A percentile compares a stretch with the other conserved stretches of the same genome.
These are phyloP conservation scores for Herpetotheres cachinnans DNA, from an alignment of 2,113 vertebrate species.

Conservation along the genomic window DNA sequence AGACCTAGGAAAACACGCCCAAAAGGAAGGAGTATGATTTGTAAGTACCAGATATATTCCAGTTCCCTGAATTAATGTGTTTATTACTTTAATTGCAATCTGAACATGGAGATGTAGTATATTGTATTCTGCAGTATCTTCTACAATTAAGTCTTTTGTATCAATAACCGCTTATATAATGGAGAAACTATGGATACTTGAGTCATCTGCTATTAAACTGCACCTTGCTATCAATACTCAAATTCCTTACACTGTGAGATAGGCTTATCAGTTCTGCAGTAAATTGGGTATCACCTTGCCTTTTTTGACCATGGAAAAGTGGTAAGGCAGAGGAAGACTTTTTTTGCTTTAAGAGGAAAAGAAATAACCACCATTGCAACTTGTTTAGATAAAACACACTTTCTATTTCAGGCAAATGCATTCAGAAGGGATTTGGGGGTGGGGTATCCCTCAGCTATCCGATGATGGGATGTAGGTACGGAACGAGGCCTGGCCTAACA, in stretches of 20 bases:
- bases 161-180: neutral
- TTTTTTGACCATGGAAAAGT: neutral
- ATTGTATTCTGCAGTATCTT: neutral
- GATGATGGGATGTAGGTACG: accelerated
- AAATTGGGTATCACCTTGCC: neutral
- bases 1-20: neutral
- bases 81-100: neutral
- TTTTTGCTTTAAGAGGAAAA: neutral
- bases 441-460: accelerated
- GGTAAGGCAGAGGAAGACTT: neutral
- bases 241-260: neutral
- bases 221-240: neutral
- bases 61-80: neutral
- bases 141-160: neutral
- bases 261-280: neutral
- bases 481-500: accelerated
- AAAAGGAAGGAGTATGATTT: neutral
- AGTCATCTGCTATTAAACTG: neutral
- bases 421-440: neutral
- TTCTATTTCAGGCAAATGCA: accelerated
- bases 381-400: neutral
- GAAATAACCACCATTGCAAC: neutral
- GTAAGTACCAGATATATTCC: neutral
- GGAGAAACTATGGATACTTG: neutral
- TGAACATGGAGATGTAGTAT: neutral